Base-by-base conservation (phyloP, 2,113 vertebrate species). In the Dolichallabes microphthalmus region DNA sequence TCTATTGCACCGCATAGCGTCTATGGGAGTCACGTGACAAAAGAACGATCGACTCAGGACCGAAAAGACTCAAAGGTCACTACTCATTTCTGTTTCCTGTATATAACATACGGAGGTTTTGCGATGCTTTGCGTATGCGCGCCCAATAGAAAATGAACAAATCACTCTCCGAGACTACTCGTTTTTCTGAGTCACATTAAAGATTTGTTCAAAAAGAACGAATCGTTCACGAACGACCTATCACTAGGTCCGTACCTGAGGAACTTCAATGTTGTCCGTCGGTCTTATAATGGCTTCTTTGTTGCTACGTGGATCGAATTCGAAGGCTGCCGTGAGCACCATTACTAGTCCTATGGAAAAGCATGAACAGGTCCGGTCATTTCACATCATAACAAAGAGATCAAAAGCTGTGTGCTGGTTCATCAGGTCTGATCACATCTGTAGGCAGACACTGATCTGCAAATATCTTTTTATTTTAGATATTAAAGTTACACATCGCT, bases 301-400 rank as follows among this genome's bases (percentile, higher is more conserved):
- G 91, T 98, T 99, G 94, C 96, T 98, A 85, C 97, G 98, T 86
- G 97, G 98, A 91, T 99, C 98, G 86, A 98, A 99, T 94, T 99
- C 98, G 4, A 98, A 98, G 0, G 98, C 97, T 35, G 97, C 98
- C 2, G 98, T 96, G 90, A 99, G 93, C 91, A 99, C 97, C 98
- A 98, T 99, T 77, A 91, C 95, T 78, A 99, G 95, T 10, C 98
- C 98, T 99, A 93, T 55, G 87, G 84, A 92, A 85, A 50, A 83
- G 55, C 2, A 84, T 3, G 83, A 8, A 45, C 45, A 45, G 45
- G 45, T 45, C 45, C 7, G 45, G 7, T 75, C 5, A 76, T 17
- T 27, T n/a, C 19, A 2, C 45, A 50, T 75, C 11, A 73, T 45
- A 73, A 45, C 11, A n/a, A 13, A 22, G 30, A 35, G 17, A 39